Evolutionary conservation across 2,113 vertebrate species (phyloP), one percentile per base, ranked within the genome.

Genomic region (Mobula hypostoma): DNA sequence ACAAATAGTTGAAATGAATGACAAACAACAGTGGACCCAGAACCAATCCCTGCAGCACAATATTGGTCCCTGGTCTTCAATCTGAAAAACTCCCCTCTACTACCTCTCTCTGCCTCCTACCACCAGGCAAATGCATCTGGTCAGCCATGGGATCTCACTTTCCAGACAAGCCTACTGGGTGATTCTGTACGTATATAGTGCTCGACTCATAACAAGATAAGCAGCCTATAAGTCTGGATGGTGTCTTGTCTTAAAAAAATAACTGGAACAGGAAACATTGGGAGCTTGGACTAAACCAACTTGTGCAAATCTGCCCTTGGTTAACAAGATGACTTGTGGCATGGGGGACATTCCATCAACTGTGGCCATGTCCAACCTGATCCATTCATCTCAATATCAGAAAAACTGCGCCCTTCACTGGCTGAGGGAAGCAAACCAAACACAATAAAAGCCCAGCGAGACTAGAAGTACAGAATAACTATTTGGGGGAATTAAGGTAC

Each of bases 101-200:
- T 48, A 48, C 48, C 48, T 48, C 48, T 48, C 48, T 48, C 48
- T 48, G 48, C 48, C 48, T 48, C 48, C 48, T 48, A 48, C 48
- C 48, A 48, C 48, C 48, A 48, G 3, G 48, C 48, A 48, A 48
- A 48, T 4, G 1, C 1, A 48, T 48, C 48, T 48, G 48, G 48
- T 48, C 48, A 48, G 48, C 48, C 48, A 48, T 48, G 48, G 48
- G 48, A 48, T 48, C 48, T 48, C 48, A 48, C 48, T 48, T 48
- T 48, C 48, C 48, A 48, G 48, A 48, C 48, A 48, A 48, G 48
- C 48, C 48, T 48, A 48, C 3, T 48, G 48, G 48, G 94, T 94
- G 95, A 95, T 95, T 95, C 85, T 94, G 7, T 56, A 82, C 79
- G 29, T 32, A 29, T 32, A 32, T 12, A 85, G 3, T 5, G 15